Base-by-base conservation (phyloP, 2,888 invertebrate species). In the Leptogaster cylindrica region DNA sequence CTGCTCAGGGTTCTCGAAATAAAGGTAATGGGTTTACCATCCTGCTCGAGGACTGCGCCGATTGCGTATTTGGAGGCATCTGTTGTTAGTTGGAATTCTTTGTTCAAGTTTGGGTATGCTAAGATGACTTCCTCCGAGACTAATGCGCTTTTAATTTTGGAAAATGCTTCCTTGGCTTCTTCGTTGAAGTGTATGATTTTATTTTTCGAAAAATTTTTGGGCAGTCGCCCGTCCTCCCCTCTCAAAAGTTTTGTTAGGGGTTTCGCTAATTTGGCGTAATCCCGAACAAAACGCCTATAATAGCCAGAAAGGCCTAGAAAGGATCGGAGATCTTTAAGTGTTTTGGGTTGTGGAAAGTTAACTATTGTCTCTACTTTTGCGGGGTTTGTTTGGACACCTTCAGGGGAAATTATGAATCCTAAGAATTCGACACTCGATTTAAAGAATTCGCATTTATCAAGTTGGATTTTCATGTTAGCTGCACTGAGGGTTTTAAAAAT, bases 401-500 rank as follows among this genome's bases (percentile, higher is more conserved):
- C 2, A 12, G 5, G 75, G 3, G 71, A 72, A 27, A 72, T 68
- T 4, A 76, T 55, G 58, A 76, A 76, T 6, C 77, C 77, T 25
- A 79, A 70, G 65, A 73, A 78, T 27, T 73, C 72, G 1, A 78
- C 73, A 58, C 72, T 71, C 25, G 72, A 73, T 44, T 65, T 68
- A 10, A 77, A 68, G 67, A 77, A 76, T 68, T 75, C 71, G 7
- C 70, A 66, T 46, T 72, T 71, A 20, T 70, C 66, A 2, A 68
- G 27, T 61, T 68, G 46, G 10, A 66, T 46, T 16, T 58, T 55
- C 61, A 67, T 67, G 18, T 69, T 68, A 7, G 70, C 70, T 7
- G 28, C 14, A 27, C 58, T 14, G 1, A 67, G 39, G 12, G 61
- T 65, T 61, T 50, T 31, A 23, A 68, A 48, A 12, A 69, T 46